Evolutionary conservation across 2,113 vertebrate species (phyloP), one percentile per base, ranked within the genome.

Genomic region (Hipposideros armiger): DNA sequence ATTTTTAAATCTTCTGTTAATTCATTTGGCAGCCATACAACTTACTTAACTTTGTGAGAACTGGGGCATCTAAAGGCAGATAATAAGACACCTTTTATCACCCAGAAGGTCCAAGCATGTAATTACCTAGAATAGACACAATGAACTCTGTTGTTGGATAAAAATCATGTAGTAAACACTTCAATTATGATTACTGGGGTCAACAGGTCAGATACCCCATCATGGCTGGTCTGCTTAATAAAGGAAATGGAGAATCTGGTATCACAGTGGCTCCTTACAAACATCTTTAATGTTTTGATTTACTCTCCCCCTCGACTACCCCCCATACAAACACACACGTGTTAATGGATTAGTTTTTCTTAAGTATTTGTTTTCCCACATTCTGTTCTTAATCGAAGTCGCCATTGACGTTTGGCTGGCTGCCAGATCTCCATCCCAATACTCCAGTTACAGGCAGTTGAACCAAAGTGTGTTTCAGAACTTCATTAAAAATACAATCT

Each of bases 1-100:
- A 64, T 69, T 87, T 96, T 95, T 84, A 94, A 91, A 52, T 64
- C 30, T 66, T 87, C 42, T 94, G 32, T 42, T 84, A 94, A 83
- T 14, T 86, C 74, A 95, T 20, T 47, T 87, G 56, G 36, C 81
- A 84, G 5, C 4, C 54, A 87, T 52, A 83, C 4, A 84, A 78
- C n/a, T 83, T 83, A 72, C 13, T 87, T 60, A 93, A 93, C 52
- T 67, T 87, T 66, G 47, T 77, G 36, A 97, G 45, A 94, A 82
- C 9, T 70, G 40, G 30, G 16, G 45, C 7, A 4, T 69, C 15
- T 45, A 5, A 87, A 87, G 45, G 15, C 30, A 94, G 36, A 26
- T 82, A 76, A 70, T 82, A 87, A 92, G 91, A 92, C 1, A 80
- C 3, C 45, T 83, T 54, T 91, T n/a, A 88, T 84, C 24, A 56